These are phyloP conservation scores for Echinarachnius parma DNA, from an alignment of 53 echinoderm and acorn worm species.

Conservation along the genomic window DNA sequence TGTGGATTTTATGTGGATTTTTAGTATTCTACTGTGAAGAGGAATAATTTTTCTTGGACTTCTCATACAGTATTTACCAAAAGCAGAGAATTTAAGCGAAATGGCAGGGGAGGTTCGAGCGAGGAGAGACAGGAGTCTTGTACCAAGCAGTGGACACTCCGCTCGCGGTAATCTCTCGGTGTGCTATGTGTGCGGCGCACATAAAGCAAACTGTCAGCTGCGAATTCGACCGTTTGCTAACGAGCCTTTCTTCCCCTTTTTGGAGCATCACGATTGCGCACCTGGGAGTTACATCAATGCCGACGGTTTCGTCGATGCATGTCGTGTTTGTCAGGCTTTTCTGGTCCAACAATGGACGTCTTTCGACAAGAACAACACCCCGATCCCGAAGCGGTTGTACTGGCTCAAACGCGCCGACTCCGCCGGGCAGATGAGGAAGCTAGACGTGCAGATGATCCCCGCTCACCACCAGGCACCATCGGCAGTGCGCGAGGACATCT, in stretches of 20 bases:
- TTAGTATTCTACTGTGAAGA: neutral
- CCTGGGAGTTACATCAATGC: slow-evolving; percentile 60
- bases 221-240: slow-evolving; percentile 77
- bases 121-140: slow-evolving; percentile 26
- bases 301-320: slow-evolving; percentile 79
- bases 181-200: slow-evolving; percentile 97
- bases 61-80: neutral
- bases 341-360: slow-evolving; percentile 92
- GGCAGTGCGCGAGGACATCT: slow-evolving; percentile 65
- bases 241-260: slow-evolving; percentile 95
- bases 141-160: slow-evolving; percentile 12
- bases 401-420: slow-evolving; percentile 88
- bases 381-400: slow-evolving; percentile 90
- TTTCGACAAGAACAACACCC: slow-evolving; percentile 89
- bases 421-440: slow-evolving; percentile 58
- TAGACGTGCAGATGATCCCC: slow-evolving; percentile 64
- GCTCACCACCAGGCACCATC: slow-evolving; percentile 29
- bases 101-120: slow-evolving; percentile 46
- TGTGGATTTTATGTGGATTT: neutral
- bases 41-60: slow-evolving; percentile 17
- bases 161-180: slow-evolving; percentile 44
- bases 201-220: slow-evolving; percentile 77
- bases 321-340: slow-evolving; percentile 92
- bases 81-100: slow-evolving; percentile 14
- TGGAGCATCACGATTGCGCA: slow-evolving; percentile 89